Evolutionary conservation across 2,888 invertebrate genomes (phyloP).

Genomic region (Drosophila mimica): DNA sequence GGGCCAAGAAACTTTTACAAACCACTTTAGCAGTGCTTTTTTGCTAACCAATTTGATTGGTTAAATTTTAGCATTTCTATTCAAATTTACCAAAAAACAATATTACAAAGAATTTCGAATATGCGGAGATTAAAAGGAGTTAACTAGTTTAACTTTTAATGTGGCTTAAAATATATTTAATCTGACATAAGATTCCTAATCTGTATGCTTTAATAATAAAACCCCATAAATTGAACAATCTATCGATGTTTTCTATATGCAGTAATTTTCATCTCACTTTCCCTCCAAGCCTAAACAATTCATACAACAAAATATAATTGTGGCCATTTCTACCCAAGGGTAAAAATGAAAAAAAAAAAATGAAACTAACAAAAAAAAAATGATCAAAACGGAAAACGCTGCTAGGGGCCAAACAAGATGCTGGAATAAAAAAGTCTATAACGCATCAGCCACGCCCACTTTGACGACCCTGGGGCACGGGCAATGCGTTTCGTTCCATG

Average conservation of each 20-base stretch:
- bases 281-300: not conserved
- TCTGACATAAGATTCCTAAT: not conserved
- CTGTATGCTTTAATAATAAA: not conserved
- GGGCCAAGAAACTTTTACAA: slow-evolving; percentile 7
- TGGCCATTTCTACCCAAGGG: slow-evolving; percentile 32
- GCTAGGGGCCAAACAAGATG: slow-evolving; percentile 50
- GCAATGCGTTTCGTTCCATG: slow-evolving; percentile 63
- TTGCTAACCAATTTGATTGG: not conserved
- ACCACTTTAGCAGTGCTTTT: not conserved
- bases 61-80: no score
- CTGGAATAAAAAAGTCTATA: slow-evolving; percentile 32
- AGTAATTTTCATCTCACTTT: not conserved
- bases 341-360: slow-evolving; percentile 10
- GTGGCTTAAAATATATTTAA: not conserved
- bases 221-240: not conserved
- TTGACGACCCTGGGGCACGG: slow-evolving; percentile 40
- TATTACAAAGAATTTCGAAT: not conserved
- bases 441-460: slow-evolving; percentile 29
- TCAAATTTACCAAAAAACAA: not conserved
- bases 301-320: slow-evolving; percentile 13
- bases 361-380: not conserved
- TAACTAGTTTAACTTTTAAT: not conserved
- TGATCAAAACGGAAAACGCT: slow-evolving; percentile 57
- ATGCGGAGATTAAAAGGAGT: not conserved
- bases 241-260: not conserved